phyloP scores from a whole-genome alignment of 2,113 vertebrate genomes.

The Peucedramus taeniatus region DNA sequence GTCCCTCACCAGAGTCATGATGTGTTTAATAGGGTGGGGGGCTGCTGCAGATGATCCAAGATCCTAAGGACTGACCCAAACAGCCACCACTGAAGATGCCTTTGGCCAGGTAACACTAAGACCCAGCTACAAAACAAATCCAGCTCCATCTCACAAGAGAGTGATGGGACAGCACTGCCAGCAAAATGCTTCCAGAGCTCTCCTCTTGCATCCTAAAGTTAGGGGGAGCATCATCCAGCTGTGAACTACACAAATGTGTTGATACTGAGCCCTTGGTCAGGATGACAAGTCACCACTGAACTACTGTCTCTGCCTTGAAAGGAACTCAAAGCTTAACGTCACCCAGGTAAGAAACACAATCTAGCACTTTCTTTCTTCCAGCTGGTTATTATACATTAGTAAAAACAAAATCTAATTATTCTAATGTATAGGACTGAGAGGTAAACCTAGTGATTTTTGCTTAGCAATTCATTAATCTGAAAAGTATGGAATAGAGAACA shows the following conservation, averaged over 20 bases:
- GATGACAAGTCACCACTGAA: neutral
- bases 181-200: neutral
- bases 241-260: neutral
- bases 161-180: neutral
- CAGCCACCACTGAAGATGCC: neutral
- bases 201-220: neutral
- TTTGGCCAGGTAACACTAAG: neutral
- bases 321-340: neutral
- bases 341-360: neutral
- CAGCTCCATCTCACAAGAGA: neutral
- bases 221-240: neutral
- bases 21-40: neutral
- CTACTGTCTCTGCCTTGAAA: neutral
- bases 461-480: neutral
- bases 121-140: neutral
- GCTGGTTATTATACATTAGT: neutral
- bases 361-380: neutral
- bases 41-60: neutral
- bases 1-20: neutral
- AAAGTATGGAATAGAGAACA: neutral
- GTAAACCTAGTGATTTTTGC: neutral
- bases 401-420: neutral
- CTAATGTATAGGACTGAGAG: neutral
- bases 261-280: neutral
- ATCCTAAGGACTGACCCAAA: neutral